Evolutionary conservation across 64 coral and sea anemone species (phyloP), one percentile per base, ranked within the genome.

Genomic region (Pocillopora verrucosa): DNA sequence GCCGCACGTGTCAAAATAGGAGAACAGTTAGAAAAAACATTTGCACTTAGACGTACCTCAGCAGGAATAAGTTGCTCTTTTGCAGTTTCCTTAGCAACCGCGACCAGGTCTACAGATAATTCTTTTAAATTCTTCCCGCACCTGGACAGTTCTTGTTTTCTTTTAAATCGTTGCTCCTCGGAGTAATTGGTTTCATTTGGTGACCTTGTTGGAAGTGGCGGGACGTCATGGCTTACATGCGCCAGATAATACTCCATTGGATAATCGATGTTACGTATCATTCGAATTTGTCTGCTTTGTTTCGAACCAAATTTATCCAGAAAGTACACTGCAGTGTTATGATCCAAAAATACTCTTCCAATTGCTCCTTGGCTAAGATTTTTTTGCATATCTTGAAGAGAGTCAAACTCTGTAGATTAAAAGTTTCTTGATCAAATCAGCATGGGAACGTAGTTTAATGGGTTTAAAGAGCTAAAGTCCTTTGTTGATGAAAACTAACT

Each of bases 311-410:
- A 85, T 35, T 72, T 68, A 85, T 65, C 63, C 1, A 85, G 65
- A 38, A 85, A 85, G 64, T 85, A 38, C 70, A 85, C 70, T 20
- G 82, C 82, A 0, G 37, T 26, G 65, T 85, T 85, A 15, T 37
- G 63, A 58, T 85, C 82, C 82, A 85, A 63, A 20, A 85, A 63
- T 20, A 85, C 82, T 72, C 82, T 56, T 70, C 82, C 82, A 19
- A 85, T 85, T 9, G 16, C 64, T 19, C 82, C 82, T 15, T 10
- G 14, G 13, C 64, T 85, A 9, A 85, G 37, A 45, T 56, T 70
- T 41, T 15, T n/a, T 20, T 85, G 82, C 82, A 85, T 85, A 72
- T 85, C 64, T 57, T 68, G 63, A 3, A 85, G 41, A 41, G 36
- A 72, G 38, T 65, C 16, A 20, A 72, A 85, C 17, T 25, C 82